A percentile compares a stretch with the other conserved stretches of the same genome.
Conservation (phyloP, 1,140 invertebrate species). For the Amphibalanus amphitrite region DNA sequence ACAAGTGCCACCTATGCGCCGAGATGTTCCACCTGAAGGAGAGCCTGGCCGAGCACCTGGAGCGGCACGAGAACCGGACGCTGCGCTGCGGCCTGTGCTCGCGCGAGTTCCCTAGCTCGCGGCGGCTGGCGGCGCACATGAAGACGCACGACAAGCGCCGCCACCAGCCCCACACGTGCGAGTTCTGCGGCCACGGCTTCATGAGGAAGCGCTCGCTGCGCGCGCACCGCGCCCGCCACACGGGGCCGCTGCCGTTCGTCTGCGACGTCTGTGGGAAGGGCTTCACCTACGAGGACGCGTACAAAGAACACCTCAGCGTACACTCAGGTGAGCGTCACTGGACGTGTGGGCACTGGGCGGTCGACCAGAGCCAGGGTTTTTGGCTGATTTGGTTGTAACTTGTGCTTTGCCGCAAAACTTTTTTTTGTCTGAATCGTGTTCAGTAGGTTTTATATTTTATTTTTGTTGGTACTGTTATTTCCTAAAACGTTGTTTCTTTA, state of each 20-base stretch:
- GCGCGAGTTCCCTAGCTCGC: not conserved
- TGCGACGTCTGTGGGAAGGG: conserved; percentile 34
- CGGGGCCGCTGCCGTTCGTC: conserved; percentile 36
- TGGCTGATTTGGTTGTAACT: too few species aligned
- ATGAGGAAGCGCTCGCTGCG: conserved; percentile 26
- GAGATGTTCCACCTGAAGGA: conserved; percentile 22
- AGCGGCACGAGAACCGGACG: not conserved
- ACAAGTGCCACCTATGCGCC: conserved; percentile 28
- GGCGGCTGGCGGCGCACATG: not conserved
- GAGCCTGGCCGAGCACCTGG: not conserved
- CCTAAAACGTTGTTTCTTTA: too few species aligned
- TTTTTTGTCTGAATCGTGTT: too few species aligned
- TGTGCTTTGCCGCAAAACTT: too few species aligned
- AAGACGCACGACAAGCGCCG: not conserved
- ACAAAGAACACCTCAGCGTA: not conserved
- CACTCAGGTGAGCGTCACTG: not conserved
- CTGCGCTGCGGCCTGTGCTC: not conserved
- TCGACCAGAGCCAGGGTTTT: too few species aligned
- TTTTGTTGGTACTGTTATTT: too few species aligned
- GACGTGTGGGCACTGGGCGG: too few species aligned
- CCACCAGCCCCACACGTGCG: not conserved
- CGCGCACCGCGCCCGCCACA: conserved; percentile 37
- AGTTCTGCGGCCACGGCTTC: conserved; percentile 18
- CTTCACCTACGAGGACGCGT: conserved; percentile 26
- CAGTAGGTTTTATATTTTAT: too few species aligned